A percentile compares a stretch with the other conserved stretches of the same genome.
Evolutionary conservation across 2,113 vertebrate genomes (phyloP).

Genomic region (Neogobius melanostomus): DNA sequence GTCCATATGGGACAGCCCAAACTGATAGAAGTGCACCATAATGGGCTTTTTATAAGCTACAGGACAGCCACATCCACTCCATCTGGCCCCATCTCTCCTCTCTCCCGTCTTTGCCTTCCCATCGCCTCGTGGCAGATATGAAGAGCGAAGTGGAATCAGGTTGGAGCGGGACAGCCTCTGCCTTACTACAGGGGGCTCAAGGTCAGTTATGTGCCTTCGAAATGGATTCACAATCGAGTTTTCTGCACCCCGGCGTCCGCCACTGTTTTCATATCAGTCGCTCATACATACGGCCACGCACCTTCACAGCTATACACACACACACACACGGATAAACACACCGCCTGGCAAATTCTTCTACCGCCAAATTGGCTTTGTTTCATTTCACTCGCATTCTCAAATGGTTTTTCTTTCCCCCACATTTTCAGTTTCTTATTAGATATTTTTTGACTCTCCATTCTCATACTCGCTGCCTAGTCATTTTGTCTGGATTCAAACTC

Average conservation of each 20-base stretch:
- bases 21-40: conserved; percentile 69
- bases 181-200: conserved; percentile 37
- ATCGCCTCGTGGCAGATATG: conserved; percentile 57
- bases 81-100: conserved; percentile 36
- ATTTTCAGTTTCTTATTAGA: conserved; percentile 54
- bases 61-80: conserved; percentile 67
- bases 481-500: conserved; percentile 29
- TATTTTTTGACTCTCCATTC: conserved; percentile 49
- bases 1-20: conserved; percentile 69
- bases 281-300: conserved; percentile 20
- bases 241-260: conserved; percentile 38
- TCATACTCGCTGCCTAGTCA: conserved; percentile 22
- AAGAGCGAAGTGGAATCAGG: conserved; percentile 56
- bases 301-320: conserved; percentile 26
- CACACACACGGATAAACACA: conserved; percentile 34
- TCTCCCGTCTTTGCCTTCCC: conserved; percentile 28
- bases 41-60: conserved; percentile 77
- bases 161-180: conserved; percentile 40
- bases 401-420: conserved; percentile 12
- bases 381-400: conserved; percentile 42
- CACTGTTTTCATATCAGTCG: conserved; percentile 32
- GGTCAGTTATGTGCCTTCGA: conserved; percentile 59
- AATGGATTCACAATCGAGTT: conserved; percentile 65
- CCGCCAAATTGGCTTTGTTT: conserved; percentile 52
- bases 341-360: conserved; percentile 20